Evolutionary conservation across 2,797 vertebrate genomes (phyloP).

Genomic region (Babyrousa celebensis): DNA sequence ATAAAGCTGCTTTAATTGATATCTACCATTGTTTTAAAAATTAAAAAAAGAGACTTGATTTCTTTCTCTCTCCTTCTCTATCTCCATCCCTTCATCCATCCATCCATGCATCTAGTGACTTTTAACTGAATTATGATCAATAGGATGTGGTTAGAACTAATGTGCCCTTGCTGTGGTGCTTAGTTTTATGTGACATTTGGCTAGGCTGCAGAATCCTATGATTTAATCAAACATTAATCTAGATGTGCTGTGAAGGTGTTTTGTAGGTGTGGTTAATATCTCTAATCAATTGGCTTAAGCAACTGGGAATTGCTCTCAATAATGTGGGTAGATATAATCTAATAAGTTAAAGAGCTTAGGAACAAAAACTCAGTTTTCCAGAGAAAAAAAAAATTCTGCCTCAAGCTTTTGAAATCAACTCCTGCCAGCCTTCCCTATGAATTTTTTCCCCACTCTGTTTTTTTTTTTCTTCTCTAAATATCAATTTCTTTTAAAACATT

Average conservation of each 20-base stretch:
- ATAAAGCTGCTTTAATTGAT: background rate
- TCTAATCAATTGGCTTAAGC: conserved; percentile 43
- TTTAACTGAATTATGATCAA: background rate
- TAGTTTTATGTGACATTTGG: background rate
- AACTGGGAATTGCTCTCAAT: conserved; percentile 27
- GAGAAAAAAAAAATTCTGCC: conserved; percentile 42
- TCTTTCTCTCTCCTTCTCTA: background rate
- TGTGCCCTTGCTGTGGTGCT: background rate
- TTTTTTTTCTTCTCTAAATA: too few relatives aligned
- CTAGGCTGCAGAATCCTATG: background rate
- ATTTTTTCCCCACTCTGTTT: background rate
- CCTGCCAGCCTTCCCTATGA: background rate
- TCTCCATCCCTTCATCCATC: background rate
- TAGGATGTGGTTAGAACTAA: background rate
- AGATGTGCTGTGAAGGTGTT: conserved; percentile 45
- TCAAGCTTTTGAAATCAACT: conserved; percentile 13
- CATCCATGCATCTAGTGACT: background rate
- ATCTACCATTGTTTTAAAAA: background rate
- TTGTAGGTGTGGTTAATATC: conserved; percentile 11
- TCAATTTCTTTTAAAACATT: too few relatives aligned
- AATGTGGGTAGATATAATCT: background rate
- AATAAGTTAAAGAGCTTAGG: conserved; percentile 39
- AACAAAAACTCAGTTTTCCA: conserved; percentile 65
- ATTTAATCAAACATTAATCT: conserved; percentile 25
- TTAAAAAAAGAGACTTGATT: conserved; percentile 6